phyloP scores from a whole-genome alignment of 2,113 vertebrate genomes.

The Melierax canorus region DNA sequence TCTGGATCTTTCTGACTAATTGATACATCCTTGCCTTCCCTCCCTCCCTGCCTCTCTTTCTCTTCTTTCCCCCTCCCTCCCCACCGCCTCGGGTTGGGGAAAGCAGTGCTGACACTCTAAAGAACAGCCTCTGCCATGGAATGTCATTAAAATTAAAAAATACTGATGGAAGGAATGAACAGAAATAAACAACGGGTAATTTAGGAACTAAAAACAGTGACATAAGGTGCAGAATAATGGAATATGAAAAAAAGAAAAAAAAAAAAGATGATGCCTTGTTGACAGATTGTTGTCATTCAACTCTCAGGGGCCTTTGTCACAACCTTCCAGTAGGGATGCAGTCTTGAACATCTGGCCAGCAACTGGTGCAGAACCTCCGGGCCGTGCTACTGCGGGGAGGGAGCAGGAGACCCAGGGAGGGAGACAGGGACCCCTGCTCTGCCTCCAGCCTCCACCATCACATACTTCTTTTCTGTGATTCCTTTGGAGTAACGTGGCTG shows the following conservation, averaged over 20 bases:
- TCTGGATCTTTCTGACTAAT: conserved; percentile 56
- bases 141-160: conserved; percentile 68
- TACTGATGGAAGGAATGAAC: conserved; percentile 16
- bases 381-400: background rate
- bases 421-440: background rate
- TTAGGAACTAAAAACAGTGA: conserved; percentile 67
- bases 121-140: background rate
- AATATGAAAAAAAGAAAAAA: conserved; percentile 35
- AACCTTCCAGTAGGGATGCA: conserved; percentile 63
- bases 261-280: conserved; percentile 58
- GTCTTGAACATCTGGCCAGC: conserved; percentile 71
- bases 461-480: background rate
- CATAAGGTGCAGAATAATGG: conserved; percentile 77
- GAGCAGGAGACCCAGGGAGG: background rate
- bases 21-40: background rate
- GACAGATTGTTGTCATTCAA: conserved; percentile 74
- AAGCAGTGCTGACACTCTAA: background rate
- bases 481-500: background rate
- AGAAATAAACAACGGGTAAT: conserved; percentile 57
- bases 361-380: conserved; percentile 70
- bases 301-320: conserved; percentile 69
- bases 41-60: background rate
- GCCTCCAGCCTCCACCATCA: background rate
- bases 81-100: background rate
- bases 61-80: background rate